These are phyloP conservation scores for Coelinius sp. DNA, from an alignment of 2,888 invertebrate genomes.

Conservation along the genomic window DNA sequence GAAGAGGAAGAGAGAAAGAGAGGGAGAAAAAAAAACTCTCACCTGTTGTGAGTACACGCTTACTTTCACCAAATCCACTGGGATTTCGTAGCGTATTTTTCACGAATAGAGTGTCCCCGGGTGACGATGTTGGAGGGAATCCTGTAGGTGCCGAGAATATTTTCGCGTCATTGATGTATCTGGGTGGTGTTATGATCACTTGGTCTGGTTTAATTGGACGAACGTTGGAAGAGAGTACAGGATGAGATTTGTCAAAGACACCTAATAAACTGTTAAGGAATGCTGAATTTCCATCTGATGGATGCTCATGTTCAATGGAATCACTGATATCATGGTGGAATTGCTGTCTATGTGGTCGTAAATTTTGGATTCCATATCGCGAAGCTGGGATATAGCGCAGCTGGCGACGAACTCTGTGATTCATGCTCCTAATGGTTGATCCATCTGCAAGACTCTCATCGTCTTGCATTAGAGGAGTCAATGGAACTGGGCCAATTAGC, in stretches of 20 bases:
- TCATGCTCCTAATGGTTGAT: background rate
- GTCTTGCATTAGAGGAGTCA: background rate
- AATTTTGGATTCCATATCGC: slow-evolving; percentile 10
- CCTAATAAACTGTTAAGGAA: slow-evolving; percentile 41
- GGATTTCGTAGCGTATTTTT: slow-evolving; percentile 1
- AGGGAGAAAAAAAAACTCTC: slow-evolving; percentile 6
- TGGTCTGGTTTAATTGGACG: slow-evolving; percentile 46
- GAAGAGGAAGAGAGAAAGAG: background rate
- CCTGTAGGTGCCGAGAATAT: slow-evolving; percentile 47
- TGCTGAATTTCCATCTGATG: slow-evolving; percentile 34
- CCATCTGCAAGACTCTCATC: background rate
- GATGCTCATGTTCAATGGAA: background rate
- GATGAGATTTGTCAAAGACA: slow-evolving; percentile 42
- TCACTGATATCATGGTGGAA: background rate
- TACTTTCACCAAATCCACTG: slow-evolving; percentile 22
- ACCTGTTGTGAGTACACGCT: slow-evolving; percentile 21
- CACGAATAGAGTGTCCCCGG: background rate
- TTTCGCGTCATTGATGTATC: slow-evolving; percentile 51
- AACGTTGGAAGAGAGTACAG: slow-evolving; percentile 42
- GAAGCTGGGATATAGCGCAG: slow-evolving; percentile 38
- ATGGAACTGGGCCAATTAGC: background rate
- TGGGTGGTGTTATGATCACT: slow-evolving; percentile 50
- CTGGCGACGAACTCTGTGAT: slow-evolving; percentile 33
- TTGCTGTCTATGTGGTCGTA: background rate
- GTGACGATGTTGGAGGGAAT: background rate